These are phyloP conservation scores for Petrolisthes manimaculis DNA, from an alignment of 2,888 invertebrate species.

Conservation along the genomic window DNA sequence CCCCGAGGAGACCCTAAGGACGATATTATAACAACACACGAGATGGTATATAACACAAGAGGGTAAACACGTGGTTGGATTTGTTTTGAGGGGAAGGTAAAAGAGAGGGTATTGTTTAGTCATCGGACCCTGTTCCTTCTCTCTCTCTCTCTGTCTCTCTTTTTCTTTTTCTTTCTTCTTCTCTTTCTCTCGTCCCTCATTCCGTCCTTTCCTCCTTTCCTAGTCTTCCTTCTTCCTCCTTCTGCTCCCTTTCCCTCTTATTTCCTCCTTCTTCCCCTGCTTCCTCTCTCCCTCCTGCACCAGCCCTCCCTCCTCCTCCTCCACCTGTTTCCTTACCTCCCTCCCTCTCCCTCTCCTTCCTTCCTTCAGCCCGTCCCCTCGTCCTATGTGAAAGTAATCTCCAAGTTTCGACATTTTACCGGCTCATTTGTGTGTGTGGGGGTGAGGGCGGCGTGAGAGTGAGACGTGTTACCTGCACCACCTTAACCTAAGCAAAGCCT, in stretches of 20 bases:
- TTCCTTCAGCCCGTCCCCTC: neutral
- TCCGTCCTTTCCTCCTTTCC: conserved; percentile 5
- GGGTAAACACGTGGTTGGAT: too few relatives aligned
- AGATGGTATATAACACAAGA: too few relatives aligned
- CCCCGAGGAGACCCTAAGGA: too few relatives aligned
- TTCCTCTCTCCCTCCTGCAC: neutral
- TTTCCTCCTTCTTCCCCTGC: too few relatives aligned
- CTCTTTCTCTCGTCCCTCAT: neutral
- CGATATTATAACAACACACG: too few relatives aligned
- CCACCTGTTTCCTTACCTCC: neutral
- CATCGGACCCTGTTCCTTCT: neutral
- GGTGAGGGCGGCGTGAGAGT: neutral
- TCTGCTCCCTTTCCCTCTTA: neutral
- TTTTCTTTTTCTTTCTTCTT: neutral
- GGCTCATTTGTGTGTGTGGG: neutral
- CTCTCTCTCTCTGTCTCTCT: neutral
- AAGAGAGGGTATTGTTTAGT: neutral
- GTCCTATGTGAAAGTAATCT: neutral
- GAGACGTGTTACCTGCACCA: neutral
- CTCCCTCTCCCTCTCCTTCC: conserved; percentile 4
- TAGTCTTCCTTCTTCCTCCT: neutral
- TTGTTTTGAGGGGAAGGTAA: too few relatives aligned
- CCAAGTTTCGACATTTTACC: neutral
- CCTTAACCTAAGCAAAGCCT: neutral
- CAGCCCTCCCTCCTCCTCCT: neutral